Base-by-base conservation (phyloP, 2,888 invertebrate genomes). In the Nomada goodeniana region DNA sequence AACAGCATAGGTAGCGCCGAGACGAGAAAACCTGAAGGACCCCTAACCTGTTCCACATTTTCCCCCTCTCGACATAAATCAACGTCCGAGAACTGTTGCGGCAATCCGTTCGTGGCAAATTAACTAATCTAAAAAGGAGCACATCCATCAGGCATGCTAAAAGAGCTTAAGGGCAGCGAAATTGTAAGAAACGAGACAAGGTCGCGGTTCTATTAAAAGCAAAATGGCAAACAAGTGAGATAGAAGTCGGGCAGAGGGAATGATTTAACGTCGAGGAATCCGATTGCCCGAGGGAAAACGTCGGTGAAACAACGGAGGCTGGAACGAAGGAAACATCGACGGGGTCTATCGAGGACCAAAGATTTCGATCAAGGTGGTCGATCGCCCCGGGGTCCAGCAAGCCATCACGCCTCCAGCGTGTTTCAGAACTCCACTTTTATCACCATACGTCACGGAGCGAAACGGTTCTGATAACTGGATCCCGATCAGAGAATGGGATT, bases 291-390 rank as follows among this genome's bases (percentile, higher is more conserved):
- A 36, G 81, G 71, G 79, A 76, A 65, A 81, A 85, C 23, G 10
- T 7, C 72, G 57, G 64, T 57, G 57, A 44, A 44, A 23, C 44
- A 47, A 47, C 23, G 23, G 20, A 63, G 73, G 76, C 73, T 68
- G 70, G 73, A 79, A 75, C 71, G 74, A 74, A 80, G 72, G 36
- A 80, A 83, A 81, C 60, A 68, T 26, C 57, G 47, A 64, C 77
- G 73, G 72, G 61, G 87, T 88, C 88, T 88, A 91, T 91, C 86
- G 89, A 90, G 90, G 86, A 86, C 84, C 87, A 47, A 77, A 81
- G 80, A 76, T 88, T 87, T 90, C 87, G 90, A 92, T 90, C 91
- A 92, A 93, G 93, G 93, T 87, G 88, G 86, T 82, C 87, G 87
- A 92, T 91, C 82, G 92, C 93, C 91, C 82, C 81, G 72, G 90